Base-by-base conservation (phyloP, 2,113 vertebrate genomes). In the Fulmarus glacialis region DNA sequence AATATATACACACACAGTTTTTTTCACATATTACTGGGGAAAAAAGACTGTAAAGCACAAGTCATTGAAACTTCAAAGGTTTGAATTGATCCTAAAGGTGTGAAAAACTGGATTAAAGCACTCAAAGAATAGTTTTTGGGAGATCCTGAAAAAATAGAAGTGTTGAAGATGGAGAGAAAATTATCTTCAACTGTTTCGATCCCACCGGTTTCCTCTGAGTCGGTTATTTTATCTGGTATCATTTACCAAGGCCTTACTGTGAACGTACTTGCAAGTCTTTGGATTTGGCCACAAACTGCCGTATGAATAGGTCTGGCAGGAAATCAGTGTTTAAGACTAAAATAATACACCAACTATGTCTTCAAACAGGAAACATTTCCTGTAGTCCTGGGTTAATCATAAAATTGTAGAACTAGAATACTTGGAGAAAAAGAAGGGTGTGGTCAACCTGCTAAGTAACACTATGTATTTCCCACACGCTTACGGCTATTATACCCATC, bases 341-440 rank as follows among this genome's bases (percentile, higher is more conserved):
- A 97, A 96, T 95, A 97, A 97, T 85, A 93, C 68, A 89, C 78
- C 72, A 81, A 90, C 97, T 97, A 96, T 96, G 77, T 88, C 89
- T 94, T 95, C 71, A 96, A 84, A 91, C 67, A 95, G 95, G 87
- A 98, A 98, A 95, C 67, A 92, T 81, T 97, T 94, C 95, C 90
- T 89, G 77, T 9, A 88, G 88, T 53, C 42, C 81, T 95, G 88
- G 74, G 68, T 72, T 98, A 95, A 97, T 82, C 68, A 95, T 66
- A 96, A 98, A 96, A 93, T 12, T 67, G 92, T 56, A 87, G 75
- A 96, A 94, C 52, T 42, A 73, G n/a, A 91, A 96, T 63, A 80
- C 1, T 21, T 53, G 53, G 34, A 95, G 80, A 58, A 74, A 95
- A 87, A 94, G 92, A 84, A 75, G 81, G 81, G 82, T 87, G 92